Evolutionary conservation across 2,113 vertebrate genomes (phyloP), one percentile per base, ranked within the genome.

Genomic region (Apteryx owenii): DNA sequence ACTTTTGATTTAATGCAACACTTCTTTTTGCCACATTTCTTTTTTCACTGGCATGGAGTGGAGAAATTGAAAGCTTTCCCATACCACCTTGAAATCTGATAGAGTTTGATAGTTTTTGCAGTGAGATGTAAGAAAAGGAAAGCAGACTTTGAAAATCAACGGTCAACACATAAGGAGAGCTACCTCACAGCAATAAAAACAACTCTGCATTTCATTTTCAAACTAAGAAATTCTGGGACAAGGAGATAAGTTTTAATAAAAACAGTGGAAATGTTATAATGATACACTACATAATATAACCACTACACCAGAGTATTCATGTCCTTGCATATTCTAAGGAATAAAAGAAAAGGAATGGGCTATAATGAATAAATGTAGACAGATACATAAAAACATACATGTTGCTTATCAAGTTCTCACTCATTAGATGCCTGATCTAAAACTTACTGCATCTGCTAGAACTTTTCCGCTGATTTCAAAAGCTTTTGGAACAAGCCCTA

Each of bases 61-160:
- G 48, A 96, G 72, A 91, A 90, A 81, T 83, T 94, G 84, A 89
- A 97, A 95, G 7, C 11, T 44, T 81, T 36, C 10, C 31, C 8
- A 28, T 36, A 66, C 19, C 25, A n/a, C 64, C 29, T 72, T 75
- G 25, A 36, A 83, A 77, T 75, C 23, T 90, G 82, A 79, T 36
- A 95, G 17, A 84, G 66, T 85, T 36, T 87, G 82, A 95, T 91
- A 81, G 58, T 12, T 95, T 72, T 22, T 70, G 36, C 50, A 61
- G 31, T 64, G 58, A 85, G 31, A 82, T 7, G 3, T 68, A 13
- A 86, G 56, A 44, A 54, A 80, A 29, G 79, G 66, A 60, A 90
- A 66, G 29, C 53, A 76, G 62, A 38, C 29, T 81, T 76, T 61
- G n/a, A 88, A 72, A 94, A 88, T 33, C 51, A 91, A 60, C 69